Evolutionary conservation across 2,113 vertebrate genomes (phyloP).

Genomic region (Phaethornis superciliosus): DNA sequence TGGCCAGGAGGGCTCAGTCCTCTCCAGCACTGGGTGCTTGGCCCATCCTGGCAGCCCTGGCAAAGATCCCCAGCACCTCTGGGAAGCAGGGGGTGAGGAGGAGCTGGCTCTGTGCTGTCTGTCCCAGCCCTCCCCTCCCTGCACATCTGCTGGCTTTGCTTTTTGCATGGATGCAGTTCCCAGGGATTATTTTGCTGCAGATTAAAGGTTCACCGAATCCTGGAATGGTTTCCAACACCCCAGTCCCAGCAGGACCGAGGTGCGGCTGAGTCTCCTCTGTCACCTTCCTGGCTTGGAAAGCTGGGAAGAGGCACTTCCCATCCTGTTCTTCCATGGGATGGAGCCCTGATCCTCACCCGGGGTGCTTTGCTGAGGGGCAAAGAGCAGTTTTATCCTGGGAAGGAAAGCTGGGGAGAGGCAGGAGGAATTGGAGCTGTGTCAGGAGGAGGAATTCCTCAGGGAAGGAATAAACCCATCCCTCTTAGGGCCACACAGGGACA

Average conservation of each 20-base stretch:
- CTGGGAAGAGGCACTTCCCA: not conserved
- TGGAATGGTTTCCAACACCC: slow-evolving; percentile 25
- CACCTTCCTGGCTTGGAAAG: not conserved
- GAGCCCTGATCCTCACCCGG: not conserved
- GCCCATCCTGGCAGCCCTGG: accelerated
- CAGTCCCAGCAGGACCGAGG: not conserved
- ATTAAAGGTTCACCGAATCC: slow-evolving; percentile 45
- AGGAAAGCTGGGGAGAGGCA: not conserved
- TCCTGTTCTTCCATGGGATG: not conserved
- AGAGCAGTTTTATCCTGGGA: not conserved
- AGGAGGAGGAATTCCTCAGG: too few relatives aligned
- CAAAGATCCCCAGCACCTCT: not conserved
- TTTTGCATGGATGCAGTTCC: slow-evolving; percentile 11
- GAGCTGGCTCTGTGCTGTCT: not conserved
- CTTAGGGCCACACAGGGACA: not conserved
- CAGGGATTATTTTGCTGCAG: slow-evolving; percentile 44
- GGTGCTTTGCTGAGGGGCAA: not conserved
- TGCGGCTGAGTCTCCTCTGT: not conserved
- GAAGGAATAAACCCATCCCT: not conserved
- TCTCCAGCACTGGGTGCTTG: not conserved
- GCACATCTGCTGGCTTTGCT: not conserved
- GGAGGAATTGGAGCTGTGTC: not conserved
- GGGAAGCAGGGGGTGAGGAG: not conserved
- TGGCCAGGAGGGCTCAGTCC: not conserved
- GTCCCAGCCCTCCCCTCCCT: too few relatives aligned